These are phyloP conservation scores for Natrix natrix DNA, from an alignment of 2,797 vertebrate species.

Conservation along the genomic window DNA sequence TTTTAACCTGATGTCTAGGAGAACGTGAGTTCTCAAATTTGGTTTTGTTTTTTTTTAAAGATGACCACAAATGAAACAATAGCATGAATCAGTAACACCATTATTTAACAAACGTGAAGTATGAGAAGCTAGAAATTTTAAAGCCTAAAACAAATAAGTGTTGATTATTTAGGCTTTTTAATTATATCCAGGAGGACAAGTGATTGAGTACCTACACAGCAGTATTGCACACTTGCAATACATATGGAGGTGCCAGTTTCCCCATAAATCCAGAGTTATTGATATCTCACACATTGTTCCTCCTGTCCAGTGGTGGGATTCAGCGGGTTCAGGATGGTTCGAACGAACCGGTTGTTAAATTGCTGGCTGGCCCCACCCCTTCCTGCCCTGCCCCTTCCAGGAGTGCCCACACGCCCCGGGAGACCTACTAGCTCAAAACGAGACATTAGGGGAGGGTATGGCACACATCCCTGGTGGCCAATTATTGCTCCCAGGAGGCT, in stretches of 20 bases:
- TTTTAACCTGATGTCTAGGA: conserved; percentile 51
- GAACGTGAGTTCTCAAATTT: conserved; percentile 64
- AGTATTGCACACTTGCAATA: no score
- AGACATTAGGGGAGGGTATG: no score
- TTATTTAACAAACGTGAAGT: conserved; percentile 23
- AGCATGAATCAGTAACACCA: conserved; percentile 43
- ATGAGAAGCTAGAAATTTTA: conserved; percentile 23
- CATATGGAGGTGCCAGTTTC: not conserved
- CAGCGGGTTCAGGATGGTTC: no score
- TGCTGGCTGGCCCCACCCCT: no score
- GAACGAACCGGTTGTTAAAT: no score
- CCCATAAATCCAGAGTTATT: not conserved
- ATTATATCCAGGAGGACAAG: no score
- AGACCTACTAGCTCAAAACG: no score
- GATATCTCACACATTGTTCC: not conserved
- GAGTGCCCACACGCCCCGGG: no score
- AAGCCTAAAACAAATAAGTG: not conserved
- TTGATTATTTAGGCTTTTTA: not conserved
- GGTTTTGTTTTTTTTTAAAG: conserved; percentile 62
- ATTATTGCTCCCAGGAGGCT: no score
- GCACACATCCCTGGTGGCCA: no score
- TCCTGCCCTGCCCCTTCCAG: no score
- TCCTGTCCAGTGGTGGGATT: not conserved
- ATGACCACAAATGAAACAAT: conserved; percentile 66
- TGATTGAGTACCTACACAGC: not conserved